These are phyloP conservation scores for Emydura subglobosa DNA, from an alignment of 2,113 vertebrate species.

Conservation along the genomic window DNA sequence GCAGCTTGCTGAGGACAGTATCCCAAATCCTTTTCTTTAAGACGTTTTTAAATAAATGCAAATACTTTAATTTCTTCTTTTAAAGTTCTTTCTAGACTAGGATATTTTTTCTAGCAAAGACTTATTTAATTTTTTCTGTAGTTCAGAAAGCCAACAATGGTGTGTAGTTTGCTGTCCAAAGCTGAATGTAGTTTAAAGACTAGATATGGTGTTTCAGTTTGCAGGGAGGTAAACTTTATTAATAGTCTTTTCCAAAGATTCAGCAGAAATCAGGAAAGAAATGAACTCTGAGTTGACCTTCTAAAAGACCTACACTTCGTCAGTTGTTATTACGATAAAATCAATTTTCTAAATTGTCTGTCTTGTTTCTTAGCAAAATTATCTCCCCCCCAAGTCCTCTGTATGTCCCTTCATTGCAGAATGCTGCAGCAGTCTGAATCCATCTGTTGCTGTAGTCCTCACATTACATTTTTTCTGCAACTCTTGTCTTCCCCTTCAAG, in stretches of 20 bases:
- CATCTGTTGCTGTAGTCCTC: not conserved
- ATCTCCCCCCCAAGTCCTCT: not conserved
- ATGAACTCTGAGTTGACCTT: not conserved
- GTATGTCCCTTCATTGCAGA: slow-evolving; percentile 9
- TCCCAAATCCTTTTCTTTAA: slow-evolving; percentile 44
- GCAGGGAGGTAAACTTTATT: not conserved
- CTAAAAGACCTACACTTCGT: slow-evolving; percentile 11
- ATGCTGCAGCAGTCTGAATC: not conserved
- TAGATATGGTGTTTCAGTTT: not conserved
- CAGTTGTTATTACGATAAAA: slow-evolving; percentile 33
- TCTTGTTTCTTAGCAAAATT: slow-evolving; percentile 37
- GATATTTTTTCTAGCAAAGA: not conserved
- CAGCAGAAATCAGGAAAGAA: not conserved
- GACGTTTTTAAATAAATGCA: slow-evolving; percentile 25
- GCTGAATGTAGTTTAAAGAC: not conserved
- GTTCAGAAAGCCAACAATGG: not conserved
- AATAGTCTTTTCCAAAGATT: not conserved
- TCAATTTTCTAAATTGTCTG: slow-evolving; percentile 30
- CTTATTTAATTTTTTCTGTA: slow-evolving; percentile 5
- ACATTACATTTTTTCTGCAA: not conserved
- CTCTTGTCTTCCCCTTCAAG: slow-evolving; percentile 7
- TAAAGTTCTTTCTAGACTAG: not conserved
- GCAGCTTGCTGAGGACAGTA: slow-evolving; percentile 51
- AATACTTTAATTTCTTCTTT: slow-evolving; percentile 32
- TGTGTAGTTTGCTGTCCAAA: not conserved